A percentile compares a stretch with the other conserved stretches of the same genome.
phyloP scores from a whole-genome alignment of 2,888 invertebrate species.

The Aphelenchoides bicaudatus region DNA sequence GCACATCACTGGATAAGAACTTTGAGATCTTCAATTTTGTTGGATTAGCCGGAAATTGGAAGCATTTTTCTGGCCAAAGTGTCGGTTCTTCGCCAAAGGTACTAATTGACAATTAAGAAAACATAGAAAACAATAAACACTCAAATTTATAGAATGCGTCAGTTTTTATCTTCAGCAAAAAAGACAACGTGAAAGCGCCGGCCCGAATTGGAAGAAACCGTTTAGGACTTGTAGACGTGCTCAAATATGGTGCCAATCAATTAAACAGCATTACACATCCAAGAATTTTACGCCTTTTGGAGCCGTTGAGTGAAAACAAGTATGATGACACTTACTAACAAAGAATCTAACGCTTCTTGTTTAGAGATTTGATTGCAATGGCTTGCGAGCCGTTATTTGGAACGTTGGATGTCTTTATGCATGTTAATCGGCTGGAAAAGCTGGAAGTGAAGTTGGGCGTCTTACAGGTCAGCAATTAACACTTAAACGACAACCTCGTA shows the following conservation, averaged over 20 bases:
- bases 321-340: constrained; percentile 18
- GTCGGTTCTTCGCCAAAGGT: constrained; percentile 1
- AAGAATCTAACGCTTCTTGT: constrained; percentile 16
- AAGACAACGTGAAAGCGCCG: constrained; percentile 54
- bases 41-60: constrained; percentile 40
- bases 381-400: constrained; percentile 34
- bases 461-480: constrained; percentile 38
- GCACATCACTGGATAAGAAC: constrained; percentile 5
- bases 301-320: constrained; percentile 53
- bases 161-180: constrained; percentile 52
- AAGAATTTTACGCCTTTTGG: constrained; percentile 45
- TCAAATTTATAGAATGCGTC: constrained; percentile 44
- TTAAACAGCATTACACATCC: constrained; percentile 50
- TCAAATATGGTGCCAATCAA: constrained; percentile 49
- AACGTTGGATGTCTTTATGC: constrained; percentile 42
- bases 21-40: constrained; percentile 15
- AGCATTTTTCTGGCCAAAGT: constrained; percentile 40
- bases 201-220: constrained; percentile 55
- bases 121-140: background rate
- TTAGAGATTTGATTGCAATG: constrained; percentile 37
- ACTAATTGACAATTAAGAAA: background rate
- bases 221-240: constrained; percentile 48
- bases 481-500: background rate
- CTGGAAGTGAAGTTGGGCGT: constrained; percentile 58
- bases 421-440: constrained; percentile 44